Conservation (phyloP, 2,113 vertebrate genomes). For the Ammospiza caudacuta region DNA sequence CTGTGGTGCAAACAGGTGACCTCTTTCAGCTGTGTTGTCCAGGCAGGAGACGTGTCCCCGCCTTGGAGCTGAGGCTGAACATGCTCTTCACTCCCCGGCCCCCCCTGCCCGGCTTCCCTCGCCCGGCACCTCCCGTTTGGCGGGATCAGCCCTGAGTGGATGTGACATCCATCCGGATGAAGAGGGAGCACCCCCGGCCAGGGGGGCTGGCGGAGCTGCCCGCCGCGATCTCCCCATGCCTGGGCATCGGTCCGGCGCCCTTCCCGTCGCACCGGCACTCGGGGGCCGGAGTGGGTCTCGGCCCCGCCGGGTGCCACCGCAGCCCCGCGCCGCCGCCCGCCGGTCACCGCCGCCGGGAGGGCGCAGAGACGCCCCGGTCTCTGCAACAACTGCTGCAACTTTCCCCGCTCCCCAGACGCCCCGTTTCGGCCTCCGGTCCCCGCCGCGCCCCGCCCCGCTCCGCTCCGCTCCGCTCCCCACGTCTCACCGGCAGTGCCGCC, state of each 20-base stretch:
- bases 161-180: slow-evolving; percentile 70
- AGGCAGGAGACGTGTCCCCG: neutral
- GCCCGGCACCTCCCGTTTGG: neutral
- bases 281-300: neutral
- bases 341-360: neutral
- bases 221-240: neutral
- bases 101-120: neutral
- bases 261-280: neutral
- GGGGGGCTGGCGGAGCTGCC: neutral
- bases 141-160: slow-evolving; percentile 62
- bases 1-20: neutral
- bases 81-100: neutral
- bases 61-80: neutral
- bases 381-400: slow-evolving; percentile 29
- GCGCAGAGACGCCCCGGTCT: neutral
- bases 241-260: neutral
- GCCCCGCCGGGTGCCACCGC: neutral
- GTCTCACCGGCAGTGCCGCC: neutral
- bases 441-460: neutral
- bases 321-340: neutral
- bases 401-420: neutral
- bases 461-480: neutral
- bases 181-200: neutral
- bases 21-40: neutral
- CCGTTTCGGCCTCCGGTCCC: neutral